Conservation (phyloP, 2,113 vertebrate species). For the Hystrix brachyura region DNA sequence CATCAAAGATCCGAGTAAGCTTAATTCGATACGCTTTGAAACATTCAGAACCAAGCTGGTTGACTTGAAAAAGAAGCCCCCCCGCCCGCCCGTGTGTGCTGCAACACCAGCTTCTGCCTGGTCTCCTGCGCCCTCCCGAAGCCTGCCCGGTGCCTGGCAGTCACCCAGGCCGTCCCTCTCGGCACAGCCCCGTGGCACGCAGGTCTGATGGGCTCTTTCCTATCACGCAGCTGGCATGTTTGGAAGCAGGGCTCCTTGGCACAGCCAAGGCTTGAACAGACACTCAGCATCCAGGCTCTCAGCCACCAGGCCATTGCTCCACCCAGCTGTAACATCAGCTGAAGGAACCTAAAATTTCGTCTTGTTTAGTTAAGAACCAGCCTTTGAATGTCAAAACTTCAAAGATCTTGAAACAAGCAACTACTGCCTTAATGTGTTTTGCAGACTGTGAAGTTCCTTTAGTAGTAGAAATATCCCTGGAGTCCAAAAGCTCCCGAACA, state of each 20-base stretch:
- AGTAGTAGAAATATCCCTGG: background rate
- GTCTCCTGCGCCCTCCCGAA: rapidly evolving
- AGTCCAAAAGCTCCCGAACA: rapidly evolving
- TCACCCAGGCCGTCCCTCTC: rapidly evolving
- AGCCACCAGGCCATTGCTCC: no score
- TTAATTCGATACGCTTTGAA: background rate
- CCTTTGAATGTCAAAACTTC: background rate
- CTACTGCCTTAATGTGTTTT: background rate
- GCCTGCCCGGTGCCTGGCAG: rapidly evolving
- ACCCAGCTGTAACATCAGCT: no score
- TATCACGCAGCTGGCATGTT: rapidly evolving
- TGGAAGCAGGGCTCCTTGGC: no score
- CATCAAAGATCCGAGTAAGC: background rate
- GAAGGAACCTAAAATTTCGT: background rate
- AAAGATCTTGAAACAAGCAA: background rate
- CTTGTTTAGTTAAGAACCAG: background rate
- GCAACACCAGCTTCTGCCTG: no score
- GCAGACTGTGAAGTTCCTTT: background rate
- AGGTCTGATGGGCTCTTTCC: rapidly evolving
- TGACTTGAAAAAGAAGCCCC: background rate
- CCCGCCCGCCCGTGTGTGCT: no score
- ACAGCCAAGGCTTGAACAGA: background rate
- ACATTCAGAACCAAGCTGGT: background rate
- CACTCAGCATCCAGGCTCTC: rapidly evolving
- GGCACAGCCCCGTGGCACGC: rapidly evolving